Evolutionary conservation across 2,113 vertebrate species (phyloP).

Genomic region (Lates calcarifer): DNA sequence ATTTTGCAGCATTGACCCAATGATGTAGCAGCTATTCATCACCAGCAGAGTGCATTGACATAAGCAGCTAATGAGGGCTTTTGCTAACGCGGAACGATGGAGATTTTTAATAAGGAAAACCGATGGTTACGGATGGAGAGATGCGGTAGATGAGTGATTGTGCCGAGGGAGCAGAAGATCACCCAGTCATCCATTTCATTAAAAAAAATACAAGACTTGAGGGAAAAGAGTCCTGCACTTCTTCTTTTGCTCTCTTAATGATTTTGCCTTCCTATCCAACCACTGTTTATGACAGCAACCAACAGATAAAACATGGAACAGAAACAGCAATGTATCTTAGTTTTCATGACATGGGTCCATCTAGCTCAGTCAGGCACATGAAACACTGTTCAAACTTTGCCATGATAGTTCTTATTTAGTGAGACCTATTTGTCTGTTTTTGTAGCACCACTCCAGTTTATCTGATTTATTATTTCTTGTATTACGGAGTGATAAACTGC

Average conservation of each 20-base stretch:
- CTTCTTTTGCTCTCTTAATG: not conserved
- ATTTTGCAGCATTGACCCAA: conserved; percentile 54
- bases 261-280: not conserved
- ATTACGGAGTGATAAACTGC: not conserved
- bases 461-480: not conserved
- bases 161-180: conserved; percentile 54
- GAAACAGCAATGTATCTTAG: not conserved
- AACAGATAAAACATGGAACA: conserved; percentile 5
- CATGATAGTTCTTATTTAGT: too few relatives aligned
- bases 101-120: conserved; percentile 69
- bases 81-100: conserved; percentile 53
- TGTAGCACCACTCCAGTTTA: not conserved
- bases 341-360: not conserved
- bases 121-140: conserved; percentile 39
- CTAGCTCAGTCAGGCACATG: not conserved
- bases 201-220: conserved; percentile 15
- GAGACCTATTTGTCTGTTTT: not conserved
- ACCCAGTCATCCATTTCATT: conserved; percentile 40
- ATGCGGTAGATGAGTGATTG: conserved; percentile 52
- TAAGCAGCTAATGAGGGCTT: conserved; percentile 57
- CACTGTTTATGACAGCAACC: conserved; percentile 16
- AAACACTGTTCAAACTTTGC: too few relatives aligned
- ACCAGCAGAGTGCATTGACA: conserved; percentile 53
- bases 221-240: not conserved
- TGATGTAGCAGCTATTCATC: conserved; percentile 67